Evolutionary conservation across 2,797 vertebrate genomes (phyloP).

Genomic region (Acanthurus leucopareius): DNA sequence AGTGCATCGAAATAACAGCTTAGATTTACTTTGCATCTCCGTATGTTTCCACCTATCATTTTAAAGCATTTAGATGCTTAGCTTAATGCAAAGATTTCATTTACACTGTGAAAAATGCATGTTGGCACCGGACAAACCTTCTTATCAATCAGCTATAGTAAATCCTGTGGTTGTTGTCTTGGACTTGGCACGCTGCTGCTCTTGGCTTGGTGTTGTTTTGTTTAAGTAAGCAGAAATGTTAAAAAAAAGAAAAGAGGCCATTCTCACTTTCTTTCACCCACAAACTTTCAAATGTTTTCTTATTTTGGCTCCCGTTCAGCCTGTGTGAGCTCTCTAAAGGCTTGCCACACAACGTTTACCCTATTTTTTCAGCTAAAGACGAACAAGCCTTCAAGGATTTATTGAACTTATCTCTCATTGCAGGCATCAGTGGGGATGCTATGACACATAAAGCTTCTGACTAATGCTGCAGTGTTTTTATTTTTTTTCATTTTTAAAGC

Average conservation of each 20-base stretch:
- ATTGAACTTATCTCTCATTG: constrained; percentile 38
- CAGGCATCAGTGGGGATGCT: constrained; percentile 30
- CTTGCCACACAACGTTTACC: neutral
- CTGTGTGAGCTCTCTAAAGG: neutral
- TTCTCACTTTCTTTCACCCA: constrained; percentile 8
- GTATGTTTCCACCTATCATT: too few relatives aligned
- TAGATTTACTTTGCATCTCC: too few relatives aligned
- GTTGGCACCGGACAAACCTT: neutral
- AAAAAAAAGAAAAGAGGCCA: neutral
- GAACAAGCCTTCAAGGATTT: constrained; percentile 27
- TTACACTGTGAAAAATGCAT: neutral
- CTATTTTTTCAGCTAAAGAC: constrained; percentile 28
- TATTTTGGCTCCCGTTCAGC: constrained; percentile 20
- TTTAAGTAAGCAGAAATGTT: constrained; percentile 25
- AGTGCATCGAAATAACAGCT: neutral
- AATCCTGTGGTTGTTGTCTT: constrained; percentile 22
- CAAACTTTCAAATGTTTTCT: neutral
- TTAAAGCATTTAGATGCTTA: neutral
- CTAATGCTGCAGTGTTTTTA: neutral
- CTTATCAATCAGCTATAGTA: constrained; percentile 16
- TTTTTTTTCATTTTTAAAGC: neutral
- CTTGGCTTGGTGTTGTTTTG: constrained; percentile 4
- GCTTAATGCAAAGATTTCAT: constrained; percentile 9
- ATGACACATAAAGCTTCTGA: constrained; percentile 23
- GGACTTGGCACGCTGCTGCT: constrained; percentile 21